Conservation (phyloP, 1,140 invertebrate genomes). For the Dryas iulia region DNA sequence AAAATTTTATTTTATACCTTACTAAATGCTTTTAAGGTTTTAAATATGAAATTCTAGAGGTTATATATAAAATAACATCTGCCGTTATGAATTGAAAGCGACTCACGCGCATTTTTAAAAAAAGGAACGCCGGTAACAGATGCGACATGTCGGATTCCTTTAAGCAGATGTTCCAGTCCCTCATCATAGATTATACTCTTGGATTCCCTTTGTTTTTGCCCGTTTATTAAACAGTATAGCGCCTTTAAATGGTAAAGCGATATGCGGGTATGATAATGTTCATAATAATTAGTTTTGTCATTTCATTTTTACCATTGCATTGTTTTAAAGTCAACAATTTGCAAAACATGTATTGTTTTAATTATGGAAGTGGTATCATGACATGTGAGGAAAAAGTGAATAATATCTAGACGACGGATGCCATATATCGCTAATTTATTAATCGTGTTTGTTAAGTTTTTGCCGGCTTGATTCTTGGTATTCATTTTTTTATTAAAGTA, state of each 20-base stretch:
- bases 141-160: constrained; percentile 74
- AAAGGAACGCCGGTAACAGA: constrained; percentile 71
- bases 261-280: constrained; percentile 64
- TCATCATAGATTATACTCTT: constrained; percentile 72
- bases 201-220: constrained; percentile 67
- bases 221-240: constrained; percentile 57
- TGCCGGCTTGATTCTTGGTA: background rate
- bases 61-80: constrained; percentile 56
- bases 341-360: constrained; percentile 18
- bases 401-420: background rate
- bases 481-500: background rate
- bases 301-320: constrained; percentile 3
- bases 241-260: constrained; percentile 56
- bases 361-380: constrained; percentile 26
- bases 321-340: constrained; percentile 3
- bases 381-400: background rate
- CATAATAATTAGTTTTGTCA: constrained; percentile 42
- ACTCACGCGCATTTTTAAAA: constrained; percentile 69
- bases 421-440: constrained; percentile 5
- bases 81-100: constrained; percentile 56
- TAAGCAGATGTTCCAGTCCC: constrained; percentile 76
- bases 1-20: background rate
- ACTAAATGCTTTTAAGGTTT: background rate
- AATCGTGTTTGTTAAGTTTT: background rate
- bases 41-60: background rate